phyloP scores from a whole-genome alignment of 2,113 vertebrate species.

The Bubalus kerabau region DNA sequence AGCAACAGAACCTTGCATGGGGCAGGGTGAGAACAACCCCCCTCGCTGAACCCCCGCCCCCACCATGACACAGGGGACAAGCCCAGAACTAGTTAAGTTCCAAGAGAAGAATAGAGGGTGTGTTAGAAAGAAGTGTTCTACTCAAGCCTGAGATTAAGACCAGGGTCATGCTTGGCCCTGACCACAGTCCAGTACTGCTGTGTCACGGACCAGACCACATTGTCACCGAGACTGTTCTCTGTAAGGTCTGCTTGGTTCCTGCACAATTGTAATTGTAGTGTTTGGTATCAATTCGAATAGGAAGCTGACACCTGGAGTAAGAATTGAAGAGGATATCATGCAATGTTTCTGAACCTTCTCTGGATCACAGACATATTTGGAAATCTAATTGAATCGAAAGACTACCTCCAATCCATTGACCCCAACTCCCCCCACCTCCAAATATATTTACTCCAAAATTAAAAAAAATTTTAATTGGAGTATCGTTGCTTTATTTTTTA shows the following conservation, averaged over 20 bases:
- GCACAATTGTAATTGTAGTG: neutral
- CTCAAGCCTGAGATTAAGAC: neutral
- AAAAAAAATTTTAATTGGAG: neutral
- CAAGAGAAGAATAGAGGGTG: neutral
- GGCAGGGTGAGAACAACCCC: neutral
- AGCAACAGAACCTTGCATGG: neutral
- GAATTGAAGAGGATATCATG: neutral
- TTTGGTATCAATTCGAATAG: neutral
- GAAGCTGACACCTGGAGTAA: neutral
- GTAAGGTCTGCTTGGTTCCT: neutral
- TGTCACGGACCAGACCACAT: neutral
- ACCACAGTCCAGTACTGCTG: neutral
- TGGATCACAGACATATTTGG: neutral
- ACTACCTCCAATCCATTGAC: neutral
- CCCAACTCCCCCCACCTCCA: accelerated
- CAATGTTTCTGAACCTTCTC: neutral
- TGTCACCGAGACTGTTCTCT: neutral
- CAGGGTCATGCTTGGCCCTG: neutral
- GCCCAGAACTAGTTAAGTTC: neutral
- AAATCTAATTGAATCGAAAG: neutral
- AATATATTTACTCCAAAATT: neutral
- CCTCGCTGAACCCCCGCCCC: neutral
- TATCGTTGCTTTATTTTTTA: neutral
- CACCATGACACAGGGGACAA: neutral
- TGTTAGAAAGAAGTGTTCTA: neutral